Conservation (phyloP, 1,140 invertebrate species). For the Listronotus oregonensis region DNA sequence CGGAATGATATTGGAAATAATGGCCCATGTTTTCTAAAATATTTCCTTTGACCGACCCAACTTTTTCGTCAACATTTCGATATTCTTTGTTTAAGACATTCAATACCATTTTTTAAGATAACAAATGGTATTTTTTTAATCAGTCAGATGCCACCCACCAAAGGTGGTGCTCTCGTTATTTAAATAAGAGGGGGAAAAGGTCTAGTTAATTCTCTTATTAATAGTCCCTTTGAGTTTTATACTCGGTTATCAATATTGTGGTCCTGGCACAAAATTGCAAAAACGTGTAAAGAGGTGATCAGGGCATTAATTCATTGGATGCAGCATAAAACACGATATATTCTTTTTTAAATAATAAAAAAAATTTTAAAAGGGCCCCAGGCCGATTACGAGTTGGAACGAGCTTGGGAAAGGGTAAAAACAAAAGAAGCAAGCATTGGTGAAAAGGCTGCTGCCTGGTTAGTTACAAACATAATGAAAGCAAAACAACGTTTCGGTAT, state of each 20-base stretch:
- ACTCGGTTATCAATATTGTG: slow-evolving; percentile 40
- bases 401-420: no score
- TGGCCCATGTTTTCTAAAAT: no score
- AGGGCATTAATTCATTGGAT: slow-evolving; percentile 45
- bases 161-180: no score
- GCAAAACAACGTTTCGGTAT: no score
- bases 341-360: slow-evolving; percentile 42
- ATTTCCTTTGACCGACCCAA: no score
- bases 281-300: slow-evolving; percentile 41
- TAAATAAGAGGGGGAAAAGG: no score
- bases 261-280: slow-evolving; percentile 39
- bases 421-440: slow-evolving; percentile 48
- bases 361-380: slow-evolving; percentile 49
- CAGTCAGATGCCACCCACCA: no score
- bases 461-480: neutral
- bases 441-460: slow-evolving; percentile 46
- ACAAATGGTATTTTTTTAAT: no score
- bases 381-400: slow-evolving; percentile 53
- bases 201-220: slow-evolving; percentile 36
- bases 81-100: no score
- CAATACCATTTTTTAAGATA: no score
- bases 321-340: slow-evolving; percentile 44
- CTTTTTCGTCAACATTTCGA: no score
- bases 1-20: neutral
- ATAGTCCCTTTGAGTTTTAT: slow-evolving; percentile 44